Evolutionary conservation across 2,888 invertebrate genomes (phyloP), one percentile per base, ranked within the genome.

Genomic region (Pecten maximus): DNA sequence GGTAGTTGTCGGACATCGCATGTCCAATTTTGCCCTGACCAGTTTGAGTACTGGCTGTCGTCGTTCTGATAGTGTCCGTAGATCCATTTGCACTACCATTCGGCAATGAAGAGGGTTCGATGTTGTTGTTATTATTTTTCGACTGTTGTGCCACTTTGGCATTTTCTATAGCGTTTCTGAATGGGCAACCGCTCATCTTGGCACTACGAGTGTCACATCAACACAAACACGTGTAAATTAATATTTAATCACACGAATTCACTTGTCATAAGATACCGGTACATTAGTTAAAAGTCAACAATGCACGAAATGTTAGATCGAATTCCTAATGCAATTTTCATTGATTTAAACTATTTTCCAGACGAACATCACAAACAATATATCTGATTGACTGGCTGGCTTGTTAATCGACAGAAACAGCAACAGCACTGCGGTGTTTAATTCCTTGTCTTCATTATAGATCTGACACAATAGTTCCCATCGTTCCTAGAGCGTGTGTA

Each of bases 141-240:
- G 74, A 35, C 28, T 74, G 74, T 28, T 74, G 74, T 74, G 74
- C 28, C 74, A 28, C 74, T 74, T 74, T 74, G 35, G 74, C 74
- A 35, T 74, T 74, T 35, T 74, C 74, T 74, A 74, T 74, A 74
- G 74, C 74, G 35, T 74, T 74, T 74, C 35, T 74, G 35, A 74
- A 74, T 35, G 74, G 74, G 74, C 74, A 74, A 10, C 74, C 74
- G 74, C 74, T 74, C 74, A 74, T 74, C 74, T 74, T 74, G 74
- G 35, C 74, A 74, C 74, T 8, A 16, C 10, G 12, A 74, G 74
- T 74, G 74, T 74, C 74, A 74, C 74, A 74, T 74, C 74, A 19
- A 74, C 35, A 74, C 74, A 74, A 74, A 74, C 12, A 74, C 35
- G 35, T 35, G 74, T 74, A 74, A 74, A 74, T 74, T 2, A 74